A percentile compares a stretch with the other conserved stretches of the same genome.
phyloP scores from a whole-genome alignment of 2,888 invertebrate genomes.

The Xestia rhomboidea region DNA sequence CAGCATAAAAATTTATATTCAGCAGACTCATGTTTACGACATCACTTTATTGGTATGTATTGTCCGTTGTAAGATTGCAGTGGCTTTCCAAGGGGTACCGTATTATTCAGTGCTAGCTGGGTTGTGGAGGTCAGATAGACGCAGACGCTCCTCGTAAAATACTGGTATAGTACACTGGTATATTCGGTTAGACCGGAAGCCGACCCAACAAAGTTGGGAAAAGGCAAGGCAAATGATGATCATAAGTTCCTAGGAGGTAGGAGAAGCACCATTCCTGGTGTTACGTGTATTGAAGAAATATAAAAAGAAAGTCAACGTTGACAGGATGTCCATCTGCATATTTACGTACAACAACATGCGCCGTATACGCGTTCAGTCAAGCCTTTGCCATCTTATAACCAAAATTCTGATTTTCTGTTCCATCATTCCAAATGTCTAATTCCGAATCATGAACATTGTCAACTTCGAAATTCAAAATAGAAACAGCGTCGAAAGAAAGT shows the following conservation, averaged over 20 bases:
- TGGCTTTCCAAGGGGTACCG: constrained; percentile 5
- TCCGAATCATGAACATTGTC: constrained; percentile 19
- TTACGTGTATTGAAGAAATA: not conserved
- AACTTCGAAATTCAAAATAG: constrained; percentile 55
- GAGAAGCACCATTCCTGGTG: not conserved
- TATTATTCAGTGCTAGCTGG: too few species aligned
- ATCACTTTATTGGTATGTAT: constrained; percentile 57
- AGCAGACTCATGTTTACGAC: constrained; percentile 51
- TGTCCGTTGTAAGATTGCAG: constrained; percentile 50
- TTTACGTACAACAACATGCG: not conserved
- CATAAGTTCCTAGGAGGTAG: not conserved
- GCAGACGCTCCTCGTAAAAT: too few species aligned
- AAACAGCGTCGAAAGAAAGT: constrained; percentile 57
- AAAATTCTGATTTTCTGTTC: not conserved
- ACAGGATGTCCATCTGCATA: not conserved
- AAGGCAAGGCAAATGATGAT: too few species aligned
- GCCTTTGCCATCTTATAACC: not conserved
- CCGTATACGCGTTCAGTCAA: not conserved
- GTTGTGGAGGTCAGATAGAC: too few species aligned
- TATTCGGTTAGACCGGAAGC: too few species aligned
- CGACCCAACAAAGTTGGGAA: too few species aligned
- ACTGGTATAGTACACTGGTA: too few species aligned
- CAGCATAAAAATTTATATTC: constrained; percentile 62
- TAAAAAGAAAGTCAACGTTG: not conserved
- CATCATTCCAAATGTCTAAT: constrained; percentile 5